Base-by-base conservation (phyloP, 1,140 invertebrate species). In the Trachymyrmex cornetzi region DNA sequence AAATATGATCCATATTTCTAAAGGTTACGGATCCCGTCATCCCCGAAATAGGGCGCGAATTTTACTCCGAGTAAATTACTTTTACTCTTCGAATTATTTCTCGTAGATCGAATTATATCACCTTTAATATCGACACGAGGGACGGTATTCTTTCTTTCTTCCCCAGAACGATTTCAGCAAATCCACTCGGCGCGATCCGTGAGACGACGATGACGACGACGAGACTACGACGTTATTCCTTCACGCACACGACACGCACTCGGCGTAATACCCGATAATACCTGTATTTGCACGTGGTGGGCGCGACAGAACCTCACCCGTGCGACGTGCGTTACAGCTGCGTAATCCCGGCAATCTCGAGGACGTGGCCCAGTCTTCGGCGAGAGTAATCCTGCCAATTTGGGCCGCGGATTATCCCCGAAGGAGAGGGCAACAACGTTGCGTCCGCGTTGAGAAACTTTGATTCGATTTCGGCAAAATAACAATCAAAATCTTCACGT, bases 291-390 rank as follows among this genome's bases (percentile, higher is more conserved):
- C 86, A 88, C 84, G 88, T 69, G 81, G 55, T 44, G 55, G 53
- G 59, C 67, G 44, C 59, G 81, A 59, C 53, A 61, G 59, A 74
- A 74, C 63, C 69, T 84, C 72, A 75, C 55, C 44, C 67, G 74
- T 69, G 85, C 85, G 88, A 77, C 66, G 85, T 71, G 88, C 85
- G 88, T 90, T 91, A 89, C 89, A 86, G 87, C 86, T 86, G 85
- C 86, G 88, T 93, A 93, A 93, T 93, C 93, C 93, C 61, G 86
- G 86, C 93, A 93, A 93, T 93, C 93, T 93, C 88, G 92, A 89
- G 91, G 86, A 93, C 89, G 91, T 92, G 85, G 91, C 89, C 89
- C 75, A 89, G 90, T 93, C 93, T 88, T 92, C 71, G 75, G 69
- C 71, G 59, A 67, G 74, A 72, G 91, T 93, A 93, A 93, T 93